Conservation (phyloP, 1,140 invertebrate species). For the Tetraneura akinire region DNA sequence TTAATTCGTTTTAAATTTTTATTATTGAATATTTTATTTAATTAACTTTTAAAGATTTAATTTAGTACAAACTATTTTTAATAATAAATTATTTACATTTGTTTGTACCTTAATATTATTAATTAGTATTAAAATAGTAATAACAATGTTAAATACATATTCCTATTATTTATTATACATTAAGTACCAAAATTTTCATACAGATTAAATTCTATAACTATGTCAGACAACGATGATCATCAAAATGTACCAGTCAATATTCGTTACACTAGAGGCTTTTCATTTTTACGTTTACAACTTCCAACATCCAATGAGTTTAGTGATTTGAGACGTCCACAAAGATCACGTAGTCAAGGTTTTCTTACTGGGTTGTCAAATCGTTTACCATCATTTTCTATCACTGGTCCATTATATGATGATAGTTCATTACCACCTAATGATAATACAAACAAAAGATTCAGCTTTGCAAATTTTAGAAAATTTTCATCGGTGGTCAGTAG, state of each 20-base stretch:
- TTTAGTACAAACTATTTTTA: too few species aligned
- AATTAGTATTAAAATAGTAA: not conserved
- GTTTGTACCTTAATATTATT: not conserved
- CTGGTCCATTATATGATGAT: constrained; percentile 49
- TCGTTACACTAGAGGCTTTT: constrained; percentile 42
- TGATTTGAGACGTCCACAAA: constrained; percentile 42
- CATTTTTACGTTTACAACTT: constrained; percentile 51
- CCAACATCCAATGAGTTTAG: constrained; percentile 46
- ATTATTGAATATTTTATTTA: too few species aligned
- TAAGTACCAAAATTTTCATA: constrained; percentile 5
- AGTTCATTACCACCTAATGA: constrained; percentile 35
- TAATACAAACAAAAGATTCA: constrained; percentile 48
- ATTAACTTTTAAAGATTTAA: too few species aligned
- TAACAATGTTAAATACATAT: not conserved
- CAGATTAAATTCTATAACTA: constrained; percentile 24
- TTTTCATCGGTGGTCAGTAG: constrained; percentile 48
- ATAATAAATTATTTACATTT: too few species aligned
- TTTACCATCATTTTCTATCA: constrained; percentile 49
- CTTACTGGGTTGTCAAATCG: constrained; percentile 49
- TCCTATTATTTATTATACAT: constrained; percentile 11
- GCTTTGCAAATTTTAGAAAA: constrained; percentile 48
- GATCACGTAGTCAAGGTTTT: constrained; percentile 45
- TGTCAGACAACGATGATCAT: constrained; percentile 36
- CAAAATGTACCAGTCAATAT: constrained; percentile 41
- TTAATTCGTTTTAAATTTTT: too few species aligned